Conservation (phyloP, 2,113 vertebrate genomes). For the Phoenicopterus ruber region DNA sequence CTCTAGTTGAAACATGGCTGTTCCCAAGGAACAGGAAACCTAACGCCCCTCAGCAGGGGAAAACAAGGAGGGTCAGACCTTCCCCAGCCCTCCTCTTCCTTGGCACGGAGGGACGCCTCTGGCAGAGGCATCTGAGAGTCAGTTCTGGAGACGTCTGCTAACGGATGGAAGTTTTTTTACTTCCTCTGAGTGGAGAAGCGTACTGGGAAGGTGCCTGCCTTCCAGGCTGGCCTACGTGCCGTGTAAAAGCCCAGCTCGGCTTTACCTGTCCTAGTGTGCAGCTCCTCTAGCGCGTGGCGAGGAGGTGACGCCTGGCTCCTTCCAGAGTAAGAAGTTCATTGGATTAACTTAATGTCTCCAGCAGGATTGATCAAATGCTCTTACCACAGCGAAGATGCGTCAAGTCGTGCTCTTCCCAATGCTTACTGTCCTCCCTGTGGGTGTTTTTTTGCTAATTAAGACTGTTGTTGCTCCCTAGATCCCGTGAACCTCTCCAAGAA, state of each 20-base stretch:
- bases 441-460: neutral
- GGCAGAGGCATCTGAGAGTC: neutral
- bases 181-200: neutral
- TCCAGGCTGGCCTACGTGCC: neutral
- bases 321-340: neutral
- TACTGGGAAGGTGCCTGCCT: neutral
- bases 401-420: rapidly evolving
- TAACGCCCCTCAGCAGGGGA: neutral
- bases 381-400: neutral
- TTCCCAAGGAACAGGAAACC: neutral
- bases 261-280: neutral
- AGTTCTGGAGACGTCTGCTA: neutral
- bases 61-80: neutral
- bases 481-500: neutral
- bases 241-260: neutral
- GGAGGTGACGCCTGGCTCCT: neutral
- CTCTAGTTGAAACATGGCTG: neutral
- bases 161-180: neutral
- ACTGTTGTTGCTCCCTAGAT: neutral
- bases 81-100: neutral
- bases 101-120: neutral
- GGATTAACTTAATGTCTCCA: neutral
- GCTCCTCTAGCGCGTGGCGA: neutral
- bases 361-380: neutral
- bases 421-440: neutral